A percentile compares a stretch with the other conserved stretches of the same genome.
phyloP scores from a whole-genome alignment of 2,113 vertebrate genomes.

The Lota lota region DNA sequence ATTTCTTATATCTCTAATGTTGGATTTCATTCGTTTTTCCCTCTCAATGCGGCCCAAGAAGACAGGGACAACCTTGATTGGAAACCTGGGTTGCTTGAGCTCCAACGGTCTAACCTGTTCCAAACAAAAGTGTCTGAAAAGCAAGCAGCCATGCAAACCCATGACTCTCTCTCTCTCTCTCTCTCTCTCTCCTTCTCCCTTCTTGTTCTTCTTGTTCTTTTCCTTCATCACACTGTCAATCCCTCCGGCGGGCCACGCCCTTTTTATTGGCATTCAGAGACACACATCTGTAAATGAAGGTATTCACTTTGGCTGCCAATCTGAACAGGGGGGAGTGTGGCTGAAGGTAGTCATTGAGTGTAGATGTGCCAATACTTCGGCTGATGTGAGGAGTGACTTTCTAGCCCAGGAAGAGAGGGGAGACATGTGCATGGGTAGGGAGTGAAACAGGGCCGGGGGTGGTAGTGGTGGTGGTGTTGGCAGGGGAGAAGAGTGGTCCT shows the following conservation, averaged over 20 bases:
- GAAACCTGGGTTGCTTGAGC: too few relatives aligned
- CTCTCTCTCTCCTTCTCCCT: slow-evolving; percentile 25
- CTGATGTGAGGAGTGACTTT: slow-evolving; percentile 65
- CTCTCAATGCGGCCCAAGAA: too few relatives aligned
- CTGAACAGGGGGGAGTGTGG: slow-evolving; percentile 47
- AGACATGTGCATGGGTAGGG: slow-evolving; percentile 29
- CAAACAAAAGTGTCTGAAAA: too few relatives aligned
- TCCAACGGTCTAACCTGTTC: too few relatives aligned
- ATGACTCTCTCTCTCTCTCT: neutral
- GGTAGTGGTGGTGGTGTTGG: neutral
- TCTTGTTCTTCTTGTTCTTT: slow-evolving; percentile 39
- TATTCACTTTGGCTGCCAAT: slow-evolving; percentile 73
- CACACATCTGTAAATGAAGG: slow-evolving; percentile 63
- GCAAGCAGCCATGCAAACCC: neutral
- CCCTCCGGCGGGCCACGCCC: slow-evolving; percentile 44
- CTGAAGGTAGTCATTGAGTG: slow-evolving; percentile 46
- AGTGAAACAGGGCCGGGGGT: neutral
- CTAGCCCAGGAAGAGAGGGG: slow-evolving; percentile 43
- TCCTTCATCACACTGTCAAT: slow-evolving; percentile 68
- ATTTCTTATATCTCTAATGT: too few relatives aligned
- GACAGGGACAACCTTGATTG: too few relatives aligned
- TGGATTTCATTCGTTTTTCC: too few relatives aligned
- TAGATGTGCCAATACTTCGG: slow-evolving; percentile 66
- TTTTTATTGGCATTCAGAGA: slow-evolving; percentile 57
- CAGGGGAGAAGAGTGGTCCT: slow-evolving; percentile 57